A percentile compares a stretch with the other conserved stretches of the same genome.
Evolutionary conservation across 2,888 invertebrate genomes (phyloP).

Genomic region (Nysson spinosus): DNA sequence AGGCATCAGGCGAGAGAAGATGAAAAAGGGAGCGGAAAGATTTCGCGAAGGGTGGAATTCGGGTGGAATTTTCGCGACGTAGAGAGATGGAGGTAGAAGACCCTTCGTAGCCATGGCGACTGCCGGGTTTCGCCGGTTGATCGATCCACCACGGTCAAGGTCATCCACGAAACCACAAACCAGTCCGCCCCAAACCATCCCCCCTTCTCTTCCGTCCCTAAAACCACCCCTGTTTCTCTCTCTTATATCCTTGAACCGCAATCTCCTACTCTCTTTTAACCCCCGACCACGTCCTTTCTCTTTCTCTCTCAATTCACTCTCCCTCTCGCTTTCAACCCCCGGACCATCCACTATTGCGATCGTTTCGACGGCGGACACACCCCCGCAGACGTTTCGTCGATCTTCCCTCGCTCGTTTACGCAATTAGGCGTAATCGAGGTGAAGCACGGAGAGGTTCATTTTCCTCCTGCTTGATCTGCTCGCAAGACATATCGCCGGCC

Average conservation of each 20-base stretch:
- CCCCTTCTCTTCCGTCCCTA: not conserved
- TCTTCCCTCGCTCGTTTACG: constrained; percentile 24
- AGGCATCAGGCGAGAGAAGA: not conserved
- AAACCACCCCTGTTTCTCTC: not conserved
- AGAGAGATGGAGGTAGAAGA: constrained; percentile 54
- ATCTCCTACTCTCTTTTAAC: too few relatives aligned
- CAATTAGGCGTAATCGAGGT: constrained; percentile 25
- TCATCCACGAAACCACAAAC: constrained; percentile 65
- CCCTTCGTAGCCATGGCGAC: constrained; percentile 76
- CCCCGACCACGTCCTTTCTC: too few relatives aligned
- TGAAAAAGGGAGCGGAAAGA: not conserved
- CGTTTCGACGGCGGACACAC: constrained; percentile 40
- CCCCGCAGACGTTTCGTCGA: constrained; percentile 35
- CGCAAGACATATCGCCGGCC: too few relatives aligned
- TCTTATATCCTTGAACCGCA: too few relatives aligned
- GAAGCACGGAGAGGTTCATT: not conserved
- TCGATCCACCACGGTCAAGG: constrained; percentile 76
- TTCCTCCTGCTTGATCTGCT: not conserved
- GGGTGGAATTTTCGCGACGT: constrained; percentile 53
- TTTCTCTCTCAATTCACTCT: too few relatives aligned
- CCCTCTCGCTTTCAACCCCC: too few relatives aligned
- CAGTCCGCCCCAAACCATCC: constrained; percentile 6
- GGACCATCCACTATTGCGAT: too few relatives aligned
- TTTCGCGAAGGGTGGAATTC: constrained; percentile 44
- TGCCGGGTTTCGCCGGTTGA: constrained; percentile 72